Evolutionary conservation across 2,888 invertebrate genomes (phyloP), one percentile per base, ranked within the genome.

Genomic region (Selenia dentaria): DNA sequence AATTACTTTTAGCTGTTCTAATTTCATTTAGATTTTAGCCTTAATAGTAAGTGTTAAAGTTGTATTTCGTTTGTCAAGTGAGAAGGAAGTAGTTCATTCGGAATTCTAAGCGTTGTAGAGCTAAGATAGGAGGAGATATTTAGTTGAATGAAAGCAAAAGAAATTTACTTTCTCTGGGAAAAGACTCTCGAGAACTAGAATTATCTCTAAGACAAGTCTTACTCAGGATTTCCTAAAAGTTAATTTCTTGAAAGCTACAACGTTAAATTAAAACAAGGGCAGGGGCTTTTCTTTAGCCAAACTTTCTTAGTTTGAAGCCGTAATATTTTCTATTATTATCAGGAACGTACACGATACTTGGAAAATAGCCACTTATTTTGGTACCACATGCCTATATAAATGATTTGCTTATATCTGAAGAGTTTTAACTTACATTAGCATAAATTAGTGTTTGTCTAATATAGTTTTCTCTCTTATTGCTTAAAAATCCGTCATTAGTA

Each of bases 91-190:
- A 28, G 28, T 22, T 38, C 43, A 41, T 46, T 49, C 37, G 18
- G 37, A 44, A 40, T 25, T 9, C 8, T 22, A 9, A 25, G 34
- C 40, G 33, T 43, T 40, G 39, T 24, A 20, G 20, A 37, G 41
- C 36, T 48, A 37, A 38, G 36, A 46, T 39, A 36, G 39, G 46
- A 45, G 39, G 29, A 38, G 25, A 48, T 48, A 33, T 48, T 36
- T 42, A 36, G 32, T 32, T 25, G 41, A 41, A 48, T 37, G 37
- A 42, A 33, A 42, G 37, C 41, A 28, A 37, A 41, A 48, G 27
- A 48, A 38, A 48, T 41, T 36, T 48, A 42, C 33, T 47, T 41
- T 46, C 37, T 33, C 18, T 28, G 24, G 34, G 13, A 33, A 33
- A 48, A 40, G 8, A 33, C 33, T 24, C 28, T 39, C n/a, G 27